Evolutionary conservation across 2,888 invertebrate genomes (phyloP).

Genomic region (Rhamnusium bicolor): DNA sequence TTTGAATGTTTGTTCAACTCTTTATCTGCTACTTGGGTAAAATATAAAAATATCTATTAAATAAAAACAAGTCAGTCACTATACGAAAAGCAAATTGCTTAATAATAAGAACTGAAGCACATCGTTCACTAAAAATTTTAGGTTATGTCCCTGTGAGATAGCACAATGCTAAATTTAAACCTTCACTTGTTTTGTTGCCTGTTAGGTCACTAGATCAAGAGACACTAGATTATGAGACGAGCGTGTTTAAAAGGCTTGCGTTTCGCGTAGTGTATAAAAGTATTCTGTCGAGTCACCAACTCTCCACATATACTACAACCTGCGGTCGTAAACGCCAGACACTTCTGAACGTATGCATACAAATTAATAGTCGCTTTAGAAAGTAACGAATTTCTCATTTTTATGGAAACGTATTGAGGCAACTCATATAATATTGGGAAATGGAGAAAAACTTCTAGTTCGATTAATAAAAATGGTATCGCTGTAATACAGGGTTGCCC

Average conservation of each 20-base stretch:
- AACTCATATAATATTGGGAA: too few relatives aligned
- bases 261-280: slow-evolving; percentile 49
- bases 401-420: too few relatives aligned
- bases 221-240: slow-evolving; percentile 23
- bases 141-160: slow-evolving; percentile 28
- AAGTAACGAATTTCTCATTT: neutral
- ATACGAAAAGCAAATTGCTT: slow-evolving; percentile 7
- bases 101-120: slow-evolving; percentile 6
- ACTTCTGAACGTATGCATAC: neutral
- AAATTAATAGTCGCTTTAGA: neutral
- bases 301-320: slow-evolving; percentile 25
- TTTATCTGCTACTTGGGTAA: slow-evolving; percentile 31
- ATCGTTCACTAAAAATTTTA: slow-evolving; percentile 19
- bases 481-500: too few relatives aligned
- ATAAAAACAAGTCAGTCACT: slow-evolving; percentile 23
- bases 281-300: slow-evolving; percentile 60
- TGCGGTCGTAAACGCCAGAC: slow-evolving; percentile 15
- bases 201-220: slow-evolving; percentile 40
- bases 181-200: slow-evolving; percentile 38
- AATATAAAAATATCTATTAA: slow-evolving; percentile 15
- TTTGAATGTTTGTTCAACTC: slow-evolving; percentile 34
- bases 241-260: slow-evolving; percentile 39
- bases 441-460: too few relatives aligned
- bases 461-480: too few relatives aligned
- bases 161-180: slow-evolving; percentile 33